These are phyloP conservation scores for Carcinoscorpius rotundicauda DNA, from an alignment of 1,140 invertebrate species.

Conservation along the genomic window DNA sequence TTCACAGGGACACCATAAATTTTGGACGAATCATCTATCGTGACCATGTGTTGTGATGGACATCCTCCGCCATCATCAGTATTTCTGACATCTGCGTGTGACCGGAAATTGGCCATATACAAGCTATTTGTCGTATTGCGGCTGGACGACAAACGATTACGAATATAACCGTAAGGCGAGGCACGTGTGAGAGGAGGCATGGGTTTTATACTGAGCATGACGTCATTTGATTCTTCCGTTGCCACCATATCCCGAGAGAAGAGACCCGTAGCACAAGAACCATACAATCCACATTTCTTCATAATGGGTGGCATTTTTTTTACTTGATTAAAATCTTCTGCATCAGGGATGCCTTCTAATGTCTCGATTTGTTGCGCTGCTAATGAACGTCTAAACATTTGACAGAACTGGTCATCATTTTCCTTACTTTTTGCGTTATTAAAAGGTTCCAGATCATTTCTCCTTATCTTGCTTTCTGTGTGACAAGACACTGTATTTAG, in stretches of 20 bases:
- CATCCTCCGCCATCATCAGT: conserved; percentile 16
- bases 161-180: conserved; percentile 48
- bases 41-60: conserved; percentile 10
- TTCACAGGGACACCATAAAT: conserved; percentile 17
- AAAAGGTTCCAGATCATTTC: too few relatives aligned
- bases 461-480: too few relatives aligned
- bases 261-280: too few relatives aligned
- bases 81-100: conserved; percentile 25
- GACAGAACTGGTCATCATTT: too few relatives aligned
- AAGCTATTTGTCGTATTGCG: conserved; percentile 17
- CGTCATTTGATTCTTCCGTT: conserved; percentile 59
- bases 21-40: conserved; percentile 5
- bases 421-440: too few relatives aligned
- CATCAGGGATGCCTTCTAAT: too few relatives aligned
- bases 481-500: too few relatives aligned
- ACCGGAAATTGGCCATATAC: conserved; percentile 22
- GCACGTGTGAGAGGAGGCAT: conserved; percentile 71
- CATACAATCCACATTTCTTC: too few relatives aligned
- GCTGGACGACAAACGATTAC: conserved; percentile 20
- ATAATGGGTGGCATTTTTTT: too few relatives aligned
- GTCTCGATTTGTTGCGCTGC: too few relatives aligned
- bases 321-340: too few relatives aligned
- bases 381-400: too few relatives aligned
- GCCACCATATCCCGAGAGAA: conserved; percentile 14
- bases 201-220: conserved; percentile 67